Base-by-base conservation (phyloP, 2,888 invertebrate genomes). In the Euzophera pinguis region DNA sequence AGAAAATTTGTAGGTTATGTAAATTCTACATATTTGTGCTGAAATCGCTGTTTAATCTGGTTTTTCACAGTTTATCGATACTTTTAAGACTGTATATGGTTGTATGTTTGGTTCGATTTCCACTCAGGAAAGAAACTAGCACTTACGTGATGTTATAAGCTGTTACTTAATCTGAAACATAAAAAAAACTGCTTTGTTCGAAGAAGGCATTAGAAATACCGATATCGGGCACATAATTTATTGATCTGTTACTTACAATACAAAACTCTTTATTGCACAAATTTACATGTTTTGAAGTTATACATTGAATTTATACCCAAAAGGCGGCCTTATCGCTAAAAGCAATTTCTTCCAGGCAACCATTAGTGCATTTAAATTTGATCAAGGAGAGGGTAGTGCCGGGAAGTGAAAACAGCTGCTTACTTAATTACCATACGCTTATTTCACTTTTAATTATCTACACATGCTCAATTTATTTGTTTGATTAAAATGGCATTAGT, bases 81-180 rank as follows among this genome's bases (percentile, higher is more conserved):
- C 32, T 45, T 45, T 45, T 45, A 45, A 9, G 43, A 39, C 45
- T 9, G 10, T 32, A 34, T 14, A 14, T 10, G 10, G 32, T 14
- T 10, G 8, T 34, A 16, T 45, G 22, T 22, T 27, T 48, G 13
- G 37, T 22, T 43, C n/a, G 12, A 10, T 14, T 37, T 48, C 14
- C 29, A 48, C 27, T 38, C 49, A 50, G 49, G 49, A 50, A 50
- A 50, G 39, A 50, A 50, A 49, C 37, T 39, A 32, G 13, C 47
- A 49, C 22, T 50, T 50, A 50, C 49, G 49, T 50, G 49, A 50
- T 32, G 32, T 39, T 50, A 27, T 13, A 14, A 1, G 27, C 6
- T 0, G 49, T 50, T 39, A 29, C 16, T 50, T 39, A 49, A 50
- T 39, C 22, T 22, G 22, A 22, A 22, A 22, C 5, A 22, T 13